Base-by-base conservation (phyloP, 1,140 invertebrate species). In the Teleopsis dalmanni region DNA sequence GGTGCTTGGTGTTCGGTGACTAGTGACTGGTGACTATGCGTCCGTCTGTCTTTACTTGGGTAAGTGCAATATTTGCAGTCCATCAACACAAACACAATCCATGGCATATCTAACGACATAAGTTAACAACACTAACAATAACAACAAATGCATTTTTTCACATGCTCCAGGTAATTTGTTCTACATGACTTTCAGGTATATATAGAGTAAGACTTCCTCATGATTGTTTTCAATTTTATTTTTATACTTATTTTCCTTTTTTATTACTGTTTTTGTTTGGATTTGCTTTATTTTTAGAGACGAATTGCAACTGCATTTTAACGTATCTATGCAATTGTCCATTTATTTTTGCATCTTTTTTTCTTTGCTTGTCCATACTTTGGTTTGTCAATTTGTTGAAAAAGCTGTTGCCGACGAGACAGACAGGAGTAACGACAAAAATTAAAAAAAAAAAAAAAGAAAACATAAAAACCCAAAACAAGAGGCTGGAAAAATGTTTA, bases 61-160 rank as follows among this genome's bases (percentile, higher is more conserved):
- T 27, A 43, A 49, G 41, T 44, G 37, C 47, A 49, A 49, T 45
- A 22, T 40, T 27, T 35, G n/a, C 43, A 25, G 48, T 51, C 45
- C 19, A 26, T 51, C 21, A 47, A 43, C 43, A 52, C 33, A 48
- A 51, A 50, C 33, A 50, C 18, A 16, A 23, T 23, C 34, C 22
- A 16, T 38, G 46, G 21, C n/a, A 35, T 16, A 14, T n/a, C 21
- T 11, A 14, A 19, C 14, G 43, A 9, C 43, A 33, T 27, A 13
- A 34, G 44, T n/a, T 31, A n/a, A 9, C 13, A 7, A 7, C 27
- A 31, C 7, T 9, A 9, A 9, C 7, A 31, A n/a, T 31, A n/a
- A 7, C n/a, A n/a, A n/a, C n/a, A n/a, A n/a, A n/a, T n/a, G n/a
- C n/a, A n/a, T n/a, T n/a, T n/a, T n/a, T n/a, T n/a, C n/a, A n/a